phyloP scores from a whole-genome alignment of 2,113 vertebrate species.

The Paradisaea rubra region DNA sequence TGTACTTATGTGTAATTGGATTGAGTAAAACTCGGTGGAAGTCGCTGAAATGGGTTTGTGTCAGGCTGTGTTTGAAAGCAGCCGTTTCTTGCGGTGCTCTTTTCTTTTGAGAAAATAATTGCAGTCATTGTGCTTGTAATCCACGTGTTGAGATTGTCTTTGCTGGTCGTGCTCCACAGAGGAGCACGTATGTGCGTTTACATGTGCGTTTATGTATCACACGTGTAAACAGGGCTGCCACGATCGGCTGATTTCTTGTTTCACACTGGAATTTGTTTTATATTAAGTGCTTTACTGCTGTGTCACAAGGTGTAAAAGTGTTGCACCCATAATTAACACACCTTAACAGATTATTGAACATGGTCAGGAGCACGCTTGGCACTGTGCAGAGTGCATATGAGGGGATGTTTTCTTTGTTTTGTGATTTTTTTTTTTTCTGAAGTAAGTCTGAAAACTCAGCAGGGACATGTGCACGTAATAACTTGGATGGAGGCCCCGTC shows the following conservation, averaged over 20 bases:
- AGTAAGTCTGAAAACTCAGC: not conserved
- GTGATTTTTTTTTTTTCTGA: not conserved
- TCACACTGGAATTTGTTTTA: not conserved
- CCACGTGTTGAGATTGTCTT: not conserved
- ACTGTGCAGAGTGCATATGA: not conserved
- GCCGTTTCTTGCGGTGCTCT: not conserved
- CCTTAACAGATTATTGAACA: not conserved
- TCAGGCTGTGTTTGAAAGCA: not conserved
- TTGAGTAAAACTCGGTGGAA: not conserved
- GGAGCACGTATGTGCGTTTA: not conserved
- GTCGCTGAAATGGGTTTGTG: not conserved
- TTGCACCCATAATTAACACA: not conserved
- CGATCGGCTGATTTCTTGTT: not conserved
- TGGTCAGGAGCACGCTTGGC: not conserved
- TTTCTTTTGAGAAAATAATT: not conserved
- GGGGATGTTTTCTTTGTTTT: slow-evolving; percentile 14
- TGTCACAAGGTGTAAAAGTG: slow-evolving; percentile 14
- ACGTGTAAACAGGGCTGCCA: not conserved
- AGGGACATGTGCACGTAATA: not conserved
- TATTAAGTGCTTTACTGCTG: not conserved
- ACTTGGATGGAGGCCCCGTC: slow-evolving; percentile 31
- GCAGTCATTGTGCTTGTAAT: not conserved
- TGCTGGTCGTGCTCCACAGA: not conserved
- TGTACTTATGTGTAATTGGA: not conserved
- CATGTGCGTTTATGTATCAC: not conserved